Evolutionary conservation across 1,140 invertebrate species (phyloP).

Genomic region (Oppia nitens): DNA sequence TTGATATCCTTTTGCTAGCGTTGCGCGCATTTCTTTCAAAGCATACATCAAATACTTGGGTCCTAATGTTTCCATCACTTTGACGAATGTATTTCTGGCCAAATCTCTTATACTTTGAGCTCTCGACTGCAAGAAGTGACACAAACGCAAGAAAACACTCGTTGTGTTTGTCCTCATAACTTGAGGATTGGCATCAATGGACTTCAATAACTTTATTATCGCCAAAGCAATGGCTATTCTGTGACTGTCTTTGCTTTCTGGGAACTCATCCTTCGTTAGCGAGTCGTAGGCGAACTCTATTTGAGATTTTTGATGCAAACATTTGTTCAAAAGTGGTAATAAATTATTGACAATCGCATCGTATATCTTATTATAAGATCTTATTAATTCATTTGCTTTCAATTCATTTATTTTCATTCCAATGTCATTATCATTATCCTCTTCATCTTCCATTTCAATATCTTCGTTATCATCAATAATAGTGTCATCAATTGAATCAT

Average conservation of each 20-base stretch:
- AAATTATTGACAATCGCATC: slow-evolving; percentile 40
- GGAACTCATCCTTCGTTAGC: slow-evolving; percentile 14
- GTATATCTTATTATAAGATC: slow-evolving; percentile 51
- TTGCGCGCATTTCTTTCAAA: slow-evolving; percentile 56
- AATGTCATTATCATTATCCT: slow-evolving; percentile 24
- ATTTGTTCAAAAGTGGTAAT: slow-evolving; percentile 42
- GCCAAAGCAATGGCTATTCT: slow-evolving; percentile 79
- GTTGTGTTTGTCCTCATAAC: slow-evolving; percentile 57
- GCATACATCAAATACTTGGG: slow-evolving; percentile 57
- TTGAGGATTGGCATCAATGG: slow-evolving; percentile 47
- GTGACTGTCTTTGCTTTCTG: slow-evolving; percentile 66
- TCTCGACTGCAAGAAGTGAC: slow-evolving; percentile 47
- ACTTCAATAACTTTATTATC: slow-evolving; percentile 74
- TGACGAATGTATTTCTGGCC: slow-evolving; percentile 69
- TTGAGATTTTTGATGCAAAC: slow-evolving; percentile 32
- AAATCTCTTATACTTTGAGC: slow-evolving; percentile 67
- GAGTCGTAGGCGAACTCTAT: slow-evolving; percentile 14
- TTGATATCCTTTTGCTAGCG: slow-evolving; percentile 76
- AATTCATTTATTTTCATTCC: slow-evolving; percentile 23
- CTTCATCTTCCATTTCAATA: slow-evolving; percentile 16
- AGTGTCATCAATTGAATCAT: background rate
- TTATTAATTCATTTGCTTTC: slow-evolving; percentile 16
- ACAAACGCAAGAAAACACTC: slow-evolving; percentile 19
- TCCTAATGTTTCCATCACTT: slow-evolving; percentile 69
- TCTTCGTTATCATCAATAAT: slow-evolving; percentile 1